Evolutionary conservation across 2,797 vertebrate species (phyloP).

Genomic region (Dromococcyx pavoninus): DNA sequence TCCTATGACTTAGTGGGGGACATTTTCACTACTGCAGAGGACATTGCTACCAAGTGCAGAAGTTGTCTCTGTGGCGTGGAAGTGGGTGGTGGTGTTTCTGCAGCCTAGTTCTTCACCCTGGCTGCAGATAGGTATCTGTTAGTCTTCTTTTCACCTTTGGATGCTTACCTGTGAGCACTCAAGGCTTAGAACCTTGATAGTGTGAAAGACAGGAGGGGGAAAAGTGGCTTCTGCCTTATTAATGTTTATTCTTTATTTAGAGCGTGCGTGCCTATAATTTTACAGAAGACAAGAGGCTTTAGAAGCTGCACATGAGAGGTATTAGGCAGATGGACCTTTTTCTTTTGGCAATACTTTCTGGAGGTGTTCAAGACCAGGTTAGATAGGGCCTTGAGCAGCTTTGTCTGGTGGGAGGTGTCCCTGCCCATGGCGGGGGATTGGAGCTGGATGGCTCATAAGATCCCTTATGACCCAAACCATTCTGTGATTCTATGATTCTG

Average conservation of each 20-base stretch:
- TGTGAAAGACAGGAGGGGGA: not conserved
- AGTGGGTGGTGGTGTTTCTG: not conserved
- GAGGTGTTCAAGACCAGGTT: too few relatives aligned
- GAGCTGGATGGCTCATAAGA: too few relatives aligned
- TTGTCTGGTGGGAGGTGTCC: too few relatives aligned
- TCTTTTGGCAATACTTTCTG: not conserved
- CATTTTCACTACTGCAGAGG: not conserved
- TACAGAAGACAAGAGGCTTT: not conserved
- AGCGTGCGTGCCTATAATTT: not conserved
- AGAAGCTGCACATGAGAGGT: not conserved
- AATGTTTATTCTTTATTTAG: conserved; percentile 15
- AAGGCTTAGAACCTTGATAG: not conserved
- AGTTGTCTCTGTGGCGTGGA: not conserved
- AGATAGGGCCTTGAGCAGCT: too few relatives aligned
- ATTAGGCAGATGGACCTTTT: not conserved
- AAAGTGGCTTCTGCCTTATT: not conserved
- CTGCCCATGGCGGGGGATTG: too few relatives aligned
- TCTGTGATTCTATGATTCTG: too few relatives aligned
- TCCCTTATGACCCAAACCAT: too few relatives aligned
- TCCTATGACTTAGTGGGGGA: not conserved
- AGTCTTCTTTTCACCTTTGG: conserved; percentile 35
- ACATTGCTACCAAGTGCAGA: not conserved
- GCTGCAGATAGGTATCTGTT: not conserved
- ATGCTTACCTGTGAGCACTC: not conserved
- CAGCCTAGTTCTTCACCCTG: conserved; percentile 1